Evolutionary conservation across 2,888 invertebrate genomes (phyloP).

Genomic region (Microplitis deprimator): DNA sequence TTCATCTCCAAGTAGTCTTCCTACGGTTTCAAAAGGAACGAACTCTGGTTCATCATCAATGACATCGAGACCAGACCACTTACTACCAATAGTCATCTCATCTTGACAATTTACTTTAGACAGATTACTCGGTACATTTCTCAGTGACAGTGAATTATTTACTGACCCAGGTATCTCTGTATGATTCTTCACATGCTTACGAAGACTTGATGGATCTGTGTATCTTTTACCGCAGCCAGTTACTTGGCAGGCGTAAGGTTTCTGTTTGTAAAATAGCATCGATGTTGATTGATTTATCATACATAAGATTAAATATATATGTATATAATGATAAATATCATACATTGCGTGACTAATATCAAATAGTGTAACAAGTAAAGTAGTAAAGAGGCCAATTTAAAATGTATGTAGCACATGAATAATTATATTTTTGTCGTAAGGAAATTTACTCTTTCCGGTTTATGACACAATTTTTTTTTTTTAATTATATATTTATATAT

Average conservation of each 20-base stretch:
- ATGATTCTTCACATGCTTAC: conserved; percentile 94
- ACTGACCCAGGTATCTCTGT: conserved; percentile 50
- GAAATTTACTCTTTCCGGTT: too few species aligned
- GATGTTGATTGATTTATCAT: background rate
- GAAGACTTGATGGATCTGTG: conserved; percentile 93
- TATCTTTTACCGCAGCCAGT: conserved; percentile 91
- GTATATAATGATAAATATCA: background rate
- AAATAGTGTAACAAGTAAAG: background rate
- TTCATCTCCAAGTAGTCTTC: conserved; percentile 61
- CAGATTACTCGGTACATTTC: background rate
- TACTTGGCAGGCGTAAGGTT: conserved; percentile 93
- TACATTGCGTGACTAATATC: conserved; percentile 6
- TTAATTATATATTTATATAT: too few species aligned
- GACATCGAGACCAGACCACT: conserved; percentile 29
- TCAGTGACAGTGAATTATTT: background rate
- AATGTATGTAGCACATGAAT: background rate
- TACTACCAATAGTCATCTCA: background rate
- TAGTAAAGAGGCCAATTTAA: background rate
- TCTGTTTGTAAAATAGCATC: conserved; percentile 73
- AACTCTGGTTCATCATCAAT: conserved; percentile 63
- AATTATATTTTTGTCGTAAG: background rate
- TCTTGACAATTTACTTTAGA: background rate
- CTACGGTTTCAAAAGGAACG: conserved; percentile 65
- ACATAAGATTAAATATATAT: conserved; percentile 1
- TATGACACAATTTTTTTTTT: too few species aligned